Evolutionary conservation across 92 coral and sea anemone genomes (phyloP).

Genomic region (Zoanthus sociatus): DNA sequence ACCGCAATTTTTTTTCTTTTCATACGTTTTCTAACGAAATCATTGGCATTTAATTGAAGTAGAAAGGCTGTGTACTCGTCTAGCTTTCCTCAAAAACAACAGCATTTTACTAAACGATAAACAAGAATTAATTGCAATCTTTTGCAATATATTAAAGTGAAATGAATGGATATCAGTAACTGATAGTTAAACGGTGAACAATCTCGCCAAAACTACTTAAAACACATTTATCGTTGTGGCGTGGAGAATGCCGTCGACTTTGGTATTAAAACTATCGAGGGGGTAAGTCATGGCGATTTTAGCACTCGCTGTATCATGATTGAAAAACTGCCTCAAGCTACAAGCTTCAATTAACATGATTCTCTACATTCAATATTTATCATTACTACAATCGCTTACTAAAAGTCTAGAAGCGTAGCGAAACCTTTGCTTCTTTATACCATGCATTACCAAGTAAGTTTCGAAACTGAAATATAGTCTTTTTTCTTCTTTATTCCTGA

Average conservation of each 20-base stretch:
- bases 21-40: constrained; percentile 19
- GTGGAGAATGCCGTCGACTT: background rate
- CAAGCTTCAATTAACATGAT: constrained; percentile 27
- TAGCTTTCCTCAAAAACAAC: constrained; percentile 2
- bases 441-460: background rate
- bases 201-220: too few species aligned
- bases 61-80: constrained; percentile 6
- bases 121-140: background rate
- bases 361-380: constrained; percentile 25
- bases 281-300: background rate
- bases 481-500: background rate
- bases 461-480: background rate
- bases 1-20: constrained; percentile 18
- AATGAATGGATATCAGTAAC: background rate
- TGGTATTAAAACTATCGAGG: background rate
- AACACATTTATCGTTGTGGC: too few species aligned
- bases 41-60: constrained; percentile 21
- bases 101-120: constrained; percentile 38
- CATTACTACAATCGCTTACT: constrained; percentile 6
- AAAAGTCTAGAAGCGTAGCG: background rate
- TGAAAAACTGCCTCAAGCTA: constrained; percentile 37
- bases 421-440: background rate
- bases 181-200: too few species aligned
- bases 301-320: background rate
- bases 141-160: background rate